Evolutionary conservation across 2,888 invertebrate genomes (phyloP).

Genomic region (Mimas tiliae): DNA sequence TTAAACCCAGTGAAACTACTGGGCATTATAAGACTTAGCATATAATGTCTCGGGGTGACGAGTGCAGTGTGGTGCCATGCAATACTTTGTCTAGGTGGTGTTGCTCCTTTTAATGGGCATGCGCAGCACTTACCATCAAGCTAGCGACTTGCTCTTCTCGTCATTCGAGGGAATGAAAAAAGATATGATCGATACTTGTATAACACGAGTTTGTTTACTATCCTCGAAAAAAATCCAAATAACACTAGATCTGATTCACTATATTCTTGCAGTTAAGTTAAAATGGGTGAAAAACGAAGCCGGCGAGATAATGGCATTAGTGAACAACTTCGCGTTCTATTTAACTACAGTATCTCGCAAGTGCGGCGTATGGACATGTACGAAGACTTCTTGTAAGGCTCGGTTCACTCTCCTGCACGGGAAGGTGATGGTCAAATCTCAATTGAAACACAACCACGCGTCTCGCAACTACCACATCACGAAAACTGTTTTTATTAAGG

Average conservation of each 20-base stretch:
- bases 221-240: too few species aligned
- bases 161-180: too few species aligned
- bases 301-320: not conserved
- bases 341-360: not conserved
- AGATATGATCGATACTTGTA: too few species aligned
- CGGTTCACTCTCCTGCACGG: conserved; percentile 29
- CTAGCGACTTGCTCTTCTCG: too few species aligned
- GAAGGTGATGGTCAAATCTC: conserved; percentile 61
- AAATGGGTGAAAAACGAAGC: conserved; percentile 3
- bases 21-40: too few species aligned
- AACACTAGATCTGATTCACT: not conserved
- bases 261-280: not conserved
- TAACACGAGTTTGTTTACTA: too few species aligned
- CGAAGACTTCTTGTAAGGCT: conserved; percentile 35
- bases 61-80: too few species aligned
- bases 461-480: conserved; percentile 35
- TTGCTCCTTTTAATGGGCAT: too few species aligned
- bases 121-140: too few species aligned
- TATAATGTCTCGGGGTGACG: too few species aligned
- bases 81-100: too few species aligned
- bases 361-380: conserved; percentile 37
- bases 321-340: not conserved
- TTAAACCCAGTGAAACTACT: too few species aligned
- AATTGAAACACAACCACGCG: conserved; percentile 71
- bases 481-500: conserved; percentile 32